Base-by-base conservation (phyloP, 2,113 vertebrate genomes). In the Myxocyprinus asiaticus region DNA sequence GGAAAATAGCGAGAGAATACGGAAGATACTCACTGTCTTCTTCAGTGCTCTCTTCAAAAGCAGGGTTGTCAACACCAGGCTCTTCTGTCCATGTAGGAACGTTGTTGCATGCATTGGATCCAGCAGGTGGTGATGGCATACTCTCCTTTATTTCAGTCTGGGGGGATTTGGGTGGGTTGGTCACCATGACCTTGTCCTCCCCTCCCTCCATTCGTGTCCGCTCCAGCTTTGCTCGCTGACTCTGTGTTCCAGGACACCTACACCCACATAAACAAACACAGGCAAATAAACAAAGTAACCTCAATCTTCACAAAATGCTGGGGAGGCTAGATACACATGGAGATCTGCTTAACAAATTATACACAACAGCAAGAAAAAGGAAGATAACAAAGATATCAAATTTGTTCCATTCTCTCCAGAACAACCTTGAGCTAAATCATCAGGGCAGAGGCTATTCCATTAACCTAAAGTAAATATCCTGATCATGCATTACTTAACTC, bases 181-280 rank as follows among this genome's bases (percentile, higher is more conserved):
- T 87, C 72, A 92, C 84, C n/a, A 83, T 42, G 0, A 88, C 85
- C 70, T 90, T 91, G 91, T 96, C 14, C 22, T 91, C 91, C 87
- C 94, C 56, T 78, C 83, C 87, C 55, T 93, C 91, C 6, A 91
- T 89, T 72, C 90, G 94, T 43, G 92, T 92, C 59, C 85, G 91
- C 33, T 98, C 96, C 83, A 95, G 85, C 43, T 84, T 93, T 55
- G 85, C 92, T 89, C 95, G 94, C 84, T 94, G 93, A 84, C 93
- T 91, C 76, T 91, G 95, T 78, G 95, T 97, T 84, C 97, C 97
- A 12, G 95, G 94, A 91, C 97, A 99, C 89, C 97, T 99, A 91
- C 1, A 43, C 22, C 22, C 22, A 33, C 22, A 33, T 33, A n/a
- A n/a, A n/a, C n/a, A n/a, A n/a, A 1, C 22, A 33, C 22, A 33